Evolutionary conservation across 2,888 invertebrate genomes (phyloP), one percentile per base, ranked within the genome.

Genomic region (Torymus tubicola): DNA sequence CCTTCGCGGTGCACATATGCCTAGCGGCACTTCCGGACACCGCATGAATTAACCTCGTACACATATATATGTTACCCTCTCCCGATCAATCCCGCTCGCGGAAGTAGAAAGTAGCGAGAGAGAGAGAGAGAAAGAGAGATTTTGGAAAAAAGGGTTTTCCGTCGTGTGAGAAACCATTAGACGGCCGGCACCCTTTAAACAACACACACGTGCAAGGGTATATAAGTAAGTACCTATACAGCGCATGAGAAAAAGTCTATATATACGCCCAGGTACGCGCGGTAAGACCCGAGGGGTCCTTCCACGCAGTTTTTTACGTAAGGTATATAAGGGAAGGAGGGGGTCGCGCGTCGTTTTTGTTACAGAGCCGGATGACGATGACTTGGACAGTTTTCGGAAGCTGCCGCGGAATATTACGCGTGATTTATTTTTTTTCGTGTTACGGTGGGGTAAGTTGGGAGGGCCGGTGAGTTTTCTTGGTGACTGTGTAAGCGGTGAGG

Each of bases 91-190:
- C 72, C 42, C 5, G 21, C n/a, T 8, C 52, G 18, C 52, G n/a
- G 57, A 77, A 52, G 60, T 42, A 24, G 42, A 67, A 71, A 53
- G 61, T 55, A 60, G 52, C 16, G 21, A 21, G 11, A 61, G 55
- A 14, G 21, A 12, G 31, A 21, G 24, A 42, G 42, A 42, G 61
- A n/a, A n/a, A 31, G 21, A 31, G 55, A 67, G 52, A 79, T 82
- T 79, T 79, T 24, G 63, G 69, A 82, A 76, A 81, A 82, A 82
- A 80, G 82, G 82, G 82, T 82, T 82, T 82, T 82, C 82, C 82
- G 74, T 73, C 24, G 24, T 80, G 82, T 80, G 80, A 82, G 82
- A 82, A 82, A 82, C 80, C 78, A 82, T 80, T 82, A 80, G 82
- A 82, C 68, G 74, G 18, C 69, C 52, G 53, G 75, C 78, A 78